These are phyloP conservation scores for Panzeria rudis DNA, from an alignment of 2,888 invertebrate species.

Conservation along the genomic window DNA sequence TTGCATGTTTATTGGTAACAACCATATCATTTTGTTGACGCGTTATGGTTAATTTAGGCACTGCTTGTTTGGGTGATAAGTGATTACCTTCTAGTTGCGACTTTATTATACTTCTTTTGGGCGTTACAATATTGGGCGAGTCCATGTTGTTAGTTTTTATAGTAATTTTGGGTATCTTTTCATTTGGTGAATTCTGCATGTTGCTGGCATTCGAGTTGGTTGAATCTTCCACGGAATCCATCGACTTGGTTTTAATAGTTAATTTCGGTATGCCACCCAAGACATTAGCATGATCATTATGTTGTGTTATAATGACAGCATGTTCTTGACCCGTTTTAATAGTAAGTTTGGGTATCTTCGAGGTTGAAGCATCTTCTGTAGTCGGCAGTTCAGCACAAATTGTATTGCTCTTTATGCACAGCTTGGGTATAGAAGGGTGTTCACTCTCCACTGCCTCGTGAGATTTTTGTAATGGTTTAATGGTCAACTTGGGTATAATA, in stretches of 20 bases:
- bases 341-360: slow-evolving; percentile 84
- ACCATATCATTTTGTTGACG: slow-evolving; percentile 71
- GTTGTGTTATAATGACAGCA: slow-evolving; percentile 84
- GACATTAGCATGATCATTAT: slow-evolving; percentile 74
- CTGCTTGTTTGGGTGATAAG: slow-evolving; percentile 64
- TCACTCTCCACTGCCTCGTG: slow-evolving; percentile 33
- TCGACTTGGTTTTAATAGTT: slow-evolving; percentile 82
- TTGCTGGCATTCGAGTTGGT: slow-evolving; percentile 39
- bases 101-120: slow-evolving; percentile 59
- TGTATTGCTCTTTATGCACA: slow-evolving; percentile 80
- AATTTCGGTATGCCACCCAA: slow-evolving; percentile 79
- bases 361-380: slow-evolving; percentile 49
- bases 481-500: slow-evolving; percentile 70
- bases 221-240: slow-evolving; percentile 77
- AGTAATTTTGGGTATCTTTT: slow-evolving; percentile 83
- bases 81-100: slow-evolving; percentile 35
- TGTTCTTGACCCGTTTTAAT: slow-evolving; percentile 82
- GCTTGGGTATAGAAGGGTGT: slow-evolving; percentile 79
- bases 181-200: slow-evolving; percentile 71
- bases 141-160: slow-evolving; percentile 79
- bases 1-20: slow-evolving; percentile 60
- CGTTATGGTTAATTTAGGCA: slow-evolving; percentile 75
- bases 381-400: slow-evolving; percentile 67
- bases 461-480: slow-evolving; percentile 69
- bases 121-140: slow-evolving; percentile 70